phyloP scores from a whole-genome alignment of 2,888 invertebrate genomes.

The Automeris io region DNA sequence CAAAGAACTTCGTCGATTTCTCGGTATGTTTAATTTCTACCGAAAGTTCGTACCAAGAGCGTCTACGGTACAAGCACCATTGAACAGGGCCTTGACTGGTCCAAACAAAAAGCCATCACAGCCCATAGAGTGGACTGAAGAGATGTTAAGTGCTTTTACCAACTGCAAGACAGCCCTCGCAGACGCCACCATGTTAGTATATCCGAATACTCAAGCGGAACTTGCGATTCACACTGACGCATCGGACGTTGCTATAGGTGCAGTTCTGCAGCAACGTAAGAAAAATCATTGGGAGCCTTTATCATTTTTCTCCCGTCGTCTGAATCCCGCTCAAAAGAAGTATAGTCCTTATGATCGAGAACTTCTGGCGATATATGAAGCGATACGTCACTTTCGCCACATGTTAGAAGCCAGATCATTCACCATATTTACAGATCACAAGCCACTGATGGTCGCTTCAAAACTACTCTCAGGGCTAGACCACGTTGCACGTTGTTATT shows the following conservation, averaged over 20 bases:
- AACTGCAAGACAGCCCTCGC: slow-evolving; percentile 23
- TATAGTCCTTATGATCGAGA: slow-evolving; percentile 12
- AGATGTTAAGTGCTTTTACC: slow-evolving; percentile 19
- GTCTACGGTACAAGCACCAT: slow-evolving; percentile 16
- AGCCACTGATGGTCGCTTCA: slow-evolving; percentile 9
- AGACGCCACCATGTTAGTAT: slow-evolving; percentile 25
- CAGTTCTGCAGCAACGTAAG: slow-evolving; percentile 32
- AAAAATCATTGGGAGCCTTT: slow-evolving; percentile 11
- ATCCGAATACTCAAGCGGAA: slow-evolving; percentile 24
- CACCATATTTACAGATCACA: slow-evolving; percentile 11
- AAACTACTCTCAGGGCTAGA: no score
- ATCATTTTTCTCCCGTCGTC: slow-evolving; percentile 10
- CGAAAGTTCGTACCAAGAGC: slow-evolving; percentile 33
- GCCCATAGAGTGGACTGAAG: slow-evolving; percentile 18
- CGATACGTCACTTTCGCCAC: slow-evolving; percentile 9
- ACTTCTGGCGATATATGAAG: slow-evolving; percentile 12
- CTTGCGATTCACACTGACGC: slow-evolving; percentile 36
- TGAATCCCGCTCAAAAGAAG: slow-evolving; percentile 7
- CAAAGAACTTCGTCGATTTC: slow-evolving; percentile 15
- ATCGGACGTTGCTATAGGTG: slow-evolving; percentile 37
- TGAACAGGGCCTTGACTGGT: slow-evolving; percentile 26
- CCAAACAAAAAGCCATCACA: slow-evolving; percentile 22
- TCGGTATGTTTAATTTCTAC: slow-evolving; percentile 28
- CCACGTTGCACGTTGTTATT: no score
- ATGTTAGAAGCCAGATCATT: slow-evolving; percentile 9